Conservation (phyloP, 2,797 vertebrate genomes). For the Halcyon smyrnensis region DNA sequence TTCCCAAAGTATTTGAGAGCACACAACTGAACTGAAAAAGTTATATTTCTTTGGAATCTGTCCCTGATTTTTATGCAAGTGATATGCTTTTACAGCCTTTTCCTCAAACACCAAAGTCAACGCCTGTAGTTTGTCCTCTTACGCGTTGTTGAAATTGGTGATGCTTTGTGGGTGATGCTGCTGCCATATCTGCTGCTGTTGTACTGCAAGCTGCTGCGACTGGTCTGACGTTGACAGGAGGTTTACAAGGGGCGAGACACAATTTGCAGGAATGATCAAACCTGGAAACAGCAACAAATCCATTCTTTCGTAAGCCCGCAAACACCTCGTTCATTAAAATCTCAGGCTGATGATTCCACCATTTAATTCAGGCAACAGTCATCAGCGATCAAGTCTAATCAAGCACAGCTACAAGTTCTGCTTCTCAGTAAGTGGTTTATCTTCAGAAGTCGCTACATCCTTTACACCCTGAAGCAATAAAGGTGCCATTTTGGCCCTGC, state of each 20-base stretch:
- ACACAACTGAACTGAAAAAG: constrained; percentile 79
- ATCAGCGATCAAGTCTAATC: neutral
- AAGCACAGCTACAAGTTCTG: neutral
- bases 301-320: neutral
- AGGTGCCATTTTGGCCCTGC: neutral
- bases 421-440: neutral
- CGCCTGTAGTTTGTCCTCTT: constrained; percentile 53
- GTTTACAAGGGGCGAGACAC: constrained; percentile 91
- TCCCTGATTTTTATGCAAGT: constrained; percentile 86
- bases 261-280: constrained; percentile 97
- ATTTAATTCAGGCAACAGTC: neutral
- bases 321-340: neutral
- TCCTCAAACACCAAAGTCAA: constrained; percentile 66
- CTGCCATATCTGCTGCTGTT: constrained; percentile 97
- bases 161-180: constrained; percentile 98
- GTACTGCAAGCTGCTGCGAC: constrained; percentile 95
- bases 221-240: constrained; percentile 97
- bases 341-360: neutral
- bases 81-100: constrained; percentile 77
- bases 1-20: constrained; percentile 75
- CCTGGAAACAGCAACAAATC: constrained; percentile 79
- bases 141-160: constrained; percentile 87
- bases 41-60: constrained; percentile 87
- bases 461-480: neutral
- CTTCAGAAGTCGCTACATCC: neutral